Conservation (phyloP, 2,797 vertebrate species). For the Staurois parvus region DNA sequence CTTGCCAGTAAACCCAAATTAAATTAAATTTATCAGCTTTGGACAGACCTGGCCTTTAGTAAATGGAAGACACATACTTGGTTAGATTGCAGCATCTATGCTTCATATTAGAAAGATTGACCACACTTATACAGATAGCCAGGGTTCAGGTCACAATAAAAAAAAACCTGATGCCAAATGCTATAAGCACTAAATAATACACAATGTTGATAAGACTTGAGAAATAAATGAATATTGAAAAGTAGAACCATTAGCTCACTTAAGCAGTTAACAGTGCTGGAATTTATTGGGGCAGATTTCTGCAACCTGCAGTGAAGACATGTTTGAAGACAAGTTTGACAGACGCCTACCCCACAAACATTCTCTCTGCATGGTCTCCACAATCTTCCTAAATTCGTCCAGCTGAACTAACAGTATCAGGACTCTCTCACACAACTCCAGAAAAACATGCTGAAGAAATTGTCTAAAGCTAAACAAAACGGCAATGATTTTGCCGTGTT, state of each 20-base stretch:
- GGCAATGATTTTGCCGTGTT: conserved; percentile 55
- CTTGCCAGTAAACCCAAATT: too few species aligned
- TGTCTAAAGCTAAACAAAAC: conserved; percentile 52
- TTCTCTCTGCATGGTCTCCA: conserved; percentile 46
- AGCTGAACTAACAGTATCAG: conserved; percentile 59
- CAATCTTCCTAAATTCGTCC: conserved; percentile 38
- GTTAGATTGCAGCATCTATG: too few species aligned
- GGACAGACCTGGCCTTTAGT: too few species aligned
- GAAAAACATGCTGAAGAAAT: conserved; percentile 59
- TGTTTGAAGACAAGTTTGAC: conserved; percentile 35
- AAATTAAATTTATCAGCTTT: too few species aligned
- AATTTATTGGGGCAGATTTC: conserved; percentile 15
- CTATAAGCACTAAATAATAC: background rate
- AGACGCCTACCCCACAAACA: conserved; percentile 27
- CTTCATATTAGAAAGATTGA: too few species aligned
- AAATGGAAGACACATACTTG: too few species aligned
- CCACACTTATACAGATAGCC: too few species aligned
- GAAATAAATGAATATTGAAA: background rate
- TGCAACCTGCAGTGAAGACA: conserved; percentile 47
- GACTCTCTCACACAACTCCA: conserved; percentile 52
- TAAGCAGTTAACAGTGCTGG: background rate
- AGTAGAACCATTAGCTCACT: background rate
- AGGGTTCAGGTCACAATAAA: too few species aligned
- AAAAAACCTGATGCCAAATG: background rate
- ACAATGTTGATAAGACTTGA: background rate